phyloP scores from a whole-genome alignment of 2,113 vertebrate genomes.

The Monopterus albus region DNA sequence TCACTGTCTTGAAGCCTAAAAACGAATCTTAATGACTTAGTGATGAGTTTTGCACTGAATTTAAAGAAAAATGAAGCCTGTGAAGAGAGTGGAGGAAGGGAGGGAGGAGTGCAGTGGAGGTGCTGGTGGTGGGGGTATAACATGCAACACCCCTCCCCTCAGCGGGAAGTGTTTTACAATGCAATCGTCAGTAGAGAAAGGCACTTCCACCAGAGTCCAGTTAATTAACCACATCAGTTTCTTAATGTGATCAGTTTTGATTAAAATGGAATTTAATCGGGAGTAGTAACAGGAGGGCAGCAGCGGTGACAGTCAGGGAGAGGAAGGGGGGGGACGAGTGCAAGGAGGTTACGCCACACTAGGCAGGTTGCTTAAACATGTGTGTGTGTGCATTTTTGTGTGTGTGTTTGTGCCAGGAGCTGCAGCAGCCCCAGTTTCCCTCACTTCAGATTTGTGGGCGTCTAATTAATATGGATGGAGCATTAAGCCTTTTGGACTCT shows the following conservation, averaged over 20 bases:
- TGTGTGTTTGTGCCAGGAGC: constrained; percentile 76
- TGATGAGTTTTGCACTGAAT: constrained; percentile 4
- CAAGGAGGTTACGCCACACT: constrained; percentile 86
- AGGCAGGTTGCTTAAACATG: constrained; percentile 90
- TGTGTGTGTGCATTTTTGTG: constrained; percentile 88
- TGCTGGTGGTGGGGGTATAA: background rate
- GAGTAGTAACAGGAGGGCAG: constrained; percentile 77
- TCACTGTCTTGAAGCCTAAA: background rate
- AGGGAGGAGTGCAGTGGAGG: background rate
- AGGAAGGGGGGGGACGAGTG: constrained; percentile 45
- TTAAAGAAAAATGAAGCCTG: constrained; percentile 6
- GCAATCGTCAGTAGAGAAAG: constrained; percentile 87
- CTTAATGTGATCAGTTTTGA: constrained; percentile 99
- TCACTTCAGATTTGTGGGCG: constrained; percentile 96
- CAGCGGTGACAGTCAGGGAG: constrained; percentile 47
- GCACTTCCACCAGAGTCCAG: constrained; percentile 90
- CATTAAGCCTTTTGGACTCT: constrained; percentile 99
- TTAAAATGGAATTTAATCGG: constrained; percentile 98
- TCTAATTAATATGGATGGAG: constrained; percentile 99
- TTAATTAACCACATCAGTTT: constrained; percentile 99
- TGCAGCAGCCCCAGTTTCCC: constrained; percentile 61
- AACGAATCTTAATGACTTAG: constrained; percentile 19
- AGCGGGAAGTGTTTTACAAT: constrained; percentile 85
- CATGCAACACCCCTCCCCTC: constrained; percentile 39
- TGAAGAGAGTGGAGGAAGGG: background rate